Evolutionary conservation across 2,113 vertebrate genomes (phyloP).

Genomic region (Ammodytes marinus): DNA sequence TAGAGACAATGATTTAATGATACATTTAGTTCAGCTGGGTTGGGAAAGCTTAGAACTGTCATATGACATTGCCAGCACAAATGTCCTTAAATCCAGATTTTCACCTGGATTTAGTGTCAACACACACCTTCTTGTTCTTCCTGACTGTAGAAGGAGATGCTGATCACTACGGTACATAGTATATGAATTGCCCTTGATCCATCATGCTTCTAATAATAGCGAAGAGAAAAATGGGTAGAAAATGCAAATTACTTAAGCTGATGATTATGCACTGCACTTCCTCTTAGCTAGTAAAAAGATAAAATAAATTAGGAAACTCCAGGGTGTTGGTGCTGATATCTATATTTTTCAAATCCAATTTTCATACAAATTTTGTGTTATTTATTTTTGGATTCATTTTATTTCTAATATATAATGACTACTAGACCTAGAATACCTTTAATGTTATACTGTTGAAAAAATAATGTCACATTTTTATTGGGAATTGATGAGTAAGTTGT

Average conservation of each 20-base stretch:
- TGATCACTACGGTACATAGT: background rate
- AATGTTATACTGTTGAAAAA: background rate
- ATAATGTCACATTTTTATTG: background rate
- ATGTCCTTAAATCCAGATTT: constrained; percentile 3
- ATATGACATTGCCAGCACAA: constrained; percentile 15
- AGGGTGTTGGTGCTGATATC: background rate
- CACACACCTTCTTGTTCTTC: background rate
- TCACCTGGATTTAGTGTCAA: background rate
- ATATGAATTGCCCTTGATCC: background rate
- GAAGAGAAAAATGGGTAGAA: background rate
- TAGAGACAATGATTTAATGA: constrained; percentile 80
- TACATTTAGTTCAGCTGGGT: constrained; percentile 72
- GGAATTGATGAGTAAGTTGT: background rate
- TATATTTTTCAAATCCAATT: background rate
- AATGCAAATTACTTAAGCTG: background rate
- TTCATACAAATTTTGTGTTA: background rate
- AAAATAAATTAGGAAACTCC: background rate
- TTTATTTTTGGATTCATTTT: background rate
- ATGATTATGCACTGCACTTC: background rate
- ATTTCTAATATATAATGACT: background rate
- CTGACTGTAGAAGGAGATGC: background rate
- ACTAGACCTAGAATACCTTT: background rate
- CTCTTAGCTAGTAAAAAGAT: background rate
- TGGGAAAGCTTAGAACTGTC: constrained; percentile 46
- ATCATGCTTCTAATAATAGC: background rate